Conservation (phyloP, 1,140 invertebrate species). For the Lepidurus arcticus region DNA sequence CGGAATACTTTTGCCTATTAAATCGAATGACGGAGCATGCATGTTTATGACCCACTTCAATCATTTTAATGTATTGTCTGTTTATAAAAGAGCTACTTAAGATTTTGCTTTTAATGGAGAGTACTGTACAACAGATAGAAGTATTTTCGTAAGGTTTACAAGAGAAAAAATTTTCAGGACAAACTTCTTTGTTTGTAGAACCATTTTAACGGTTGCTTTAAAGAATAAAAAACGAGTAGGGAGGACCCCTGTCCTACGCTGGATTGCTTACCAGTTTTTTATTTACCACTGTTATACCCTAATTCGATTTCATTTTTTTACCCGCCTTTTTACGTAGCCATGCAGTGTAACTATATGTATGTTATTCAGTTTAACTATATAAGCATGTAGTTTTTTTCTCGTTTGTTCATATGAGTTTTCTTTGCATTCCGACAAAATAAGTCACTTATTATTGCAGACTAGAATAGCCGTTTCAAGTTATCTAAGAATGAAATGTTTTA, state of each 20-base stretch:
- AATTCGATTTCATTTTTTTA: too few relatives aligned
- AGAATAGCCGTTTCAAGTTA: neutral
- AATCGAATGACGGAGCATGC: too few relatives aligned
- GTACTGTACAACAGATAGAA: too few relatives aligned
- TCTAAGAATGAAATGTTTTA: neutral
- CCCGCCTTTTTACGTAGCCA: too few relatives aligned
- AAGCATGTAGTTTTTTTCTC: neutral
- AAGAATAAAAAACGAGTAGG: constrained; percentile 6
- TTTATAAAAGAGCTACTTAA: too few relatives aligned
- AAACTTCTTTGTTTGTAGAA: neutral
- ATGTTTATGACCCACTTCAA: too few relatives aligned
- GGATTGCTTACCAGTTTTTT: neutral
- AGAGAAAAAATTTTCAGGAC: too few relatives aligned
- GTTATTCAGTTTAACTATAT: neutral
- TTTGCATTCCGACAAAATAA: neutral
- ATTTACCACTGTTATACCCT: neutral
- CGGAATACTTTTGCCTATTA: too few relatives aligned
- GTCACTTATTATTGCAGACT: too few relatives aligned
- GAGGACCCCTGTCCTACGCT: neutral
- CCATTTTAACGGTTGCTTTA: constrained; percentile 1
- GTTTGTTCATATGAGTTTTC: neutral
- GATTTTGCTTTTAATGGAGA: too few relatives aligned
- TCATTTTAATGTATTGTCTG: too few relatives aligned
- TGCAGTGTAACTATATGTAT: neutral
- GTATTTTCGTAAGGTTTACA: too few relatives aligned